These are phyloP conservation scores for Esox masquinongy DNA, from an alignment of 2,797 vertebrate genomes.

Conservation along the genomic window DNA sequence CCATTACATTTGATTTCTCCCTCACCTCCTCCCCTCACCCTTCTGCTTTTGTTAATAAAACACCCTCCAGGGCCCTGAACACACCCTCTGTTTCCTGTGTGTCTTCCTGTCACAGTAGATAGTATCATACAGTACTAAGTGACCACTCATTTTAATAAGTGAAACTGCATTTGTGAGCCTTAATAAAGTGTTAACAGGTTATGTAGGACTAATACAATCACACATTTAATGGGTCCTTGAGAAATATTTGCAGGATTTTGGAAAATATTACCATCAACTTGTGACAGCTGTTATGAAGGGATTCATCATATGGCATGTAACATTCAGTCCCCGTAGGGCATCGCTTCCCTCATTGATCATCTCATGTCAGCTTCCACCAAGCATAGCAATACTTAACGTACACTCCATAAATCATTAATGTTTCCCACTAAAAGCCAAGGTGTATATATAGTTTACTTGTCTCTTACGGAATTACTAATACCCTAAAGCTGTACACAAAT, in stretches of 20 bases:
- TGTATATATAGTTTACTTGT: background rate
- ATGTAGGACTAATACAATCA: background rate
- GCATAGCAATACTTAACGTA: slow-evolving; percentile 4
- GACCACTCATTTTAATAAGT: background rate
- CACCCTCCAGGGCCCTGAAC: too few species aligned
- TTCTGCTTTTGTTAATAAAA: too few species aligned
- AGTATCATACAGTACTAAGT: background rate
- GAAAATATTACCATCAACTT: background rate
- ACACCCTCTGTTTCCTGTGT: too few species aligned
- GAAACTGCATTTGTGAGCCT: background rate
- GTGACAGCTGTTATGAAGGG: slow-evolving; percentile 11
- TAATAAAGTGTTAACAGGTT: background rate
- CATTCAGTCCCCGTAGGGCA: background rate
- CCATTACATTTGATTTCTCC: too few species aligned
- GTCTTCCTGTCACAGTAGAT: background rate
- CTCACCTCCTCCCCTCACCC: too few species aligned
- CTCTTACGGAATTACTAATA: background rate
- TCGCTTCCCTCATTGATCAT: slow-evolving; percentile 5
- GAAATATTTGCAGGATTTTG: background rate
- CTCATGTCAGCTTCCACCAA: slow-evolving; percentile 6
- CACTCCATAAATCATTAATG: slow-evolving; percentile 1
- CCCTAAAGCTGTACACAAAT: background rate
- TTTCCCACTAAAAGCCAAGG: background rate
- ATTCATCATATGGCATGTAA: background rate
- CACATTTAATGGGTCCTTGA: background rate